Base-by-base conservation (phyloP, 1,140 invertebrate genomes). In the Eupristina koningsbergeri region DNA sequence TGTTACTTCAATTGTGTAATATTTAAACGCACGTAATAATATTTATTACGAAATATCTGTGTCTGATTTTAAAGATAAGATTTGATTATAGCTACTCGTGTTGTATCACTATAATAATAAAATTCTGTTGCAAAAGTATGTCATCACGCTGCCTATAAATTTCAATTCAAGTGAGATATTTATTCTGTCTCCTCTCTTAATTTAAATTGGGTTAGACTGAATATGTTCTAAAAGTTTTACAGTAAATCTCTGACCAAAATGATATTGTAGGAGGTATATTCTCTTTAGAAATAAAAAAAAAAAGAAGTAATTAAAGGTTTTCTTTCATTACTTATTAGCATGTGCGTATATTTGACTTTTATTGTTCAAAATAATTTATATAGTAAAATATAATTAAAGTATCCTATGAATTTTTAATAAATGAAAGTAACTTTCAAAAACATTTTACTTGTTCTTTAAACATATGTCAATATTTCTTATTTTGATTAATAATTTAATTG, bases 91-190 rank as follows among this genome's bases (percentile, higher is more conserved):
- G 26, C 53, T 39, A 39, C 34, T 61, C 61, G 45, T 19, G n/a
- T 34, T 74, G 69, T 73, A 74, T 50, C 45, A 26, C 29, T 50
- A 15, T 31, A 41, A 50, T 47, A 31, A 29, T n/a, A 74, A 74
- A 22, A 50, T 45, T n/a, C 41, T 15, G 29, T 31, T 74, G 41
- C 41, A 26, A 74, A 74, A 74, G 41, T 47, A 26, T 74, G 73
- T 74, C 73, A 50, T 50, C 73, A 31, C 41, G 41, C 19, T 19
- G 36, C 8, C 36, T n/a, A 71, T 71, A 71, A 71, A 71, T 8
- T 71, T 71, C 39, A n/a, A n/a, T 71, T n/a, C 26, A 41, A 41
- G 22, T 41, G 19, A 71, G 67, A 71, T 71, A n/a, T 71, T 71
- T 36, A 71, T 19, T 31, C 19, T n/a, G 3, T 7, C 67, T 71